Conservation (phyloP, 2,113 vertebrate species). For the Chrysochloris asiatica region DNA sequence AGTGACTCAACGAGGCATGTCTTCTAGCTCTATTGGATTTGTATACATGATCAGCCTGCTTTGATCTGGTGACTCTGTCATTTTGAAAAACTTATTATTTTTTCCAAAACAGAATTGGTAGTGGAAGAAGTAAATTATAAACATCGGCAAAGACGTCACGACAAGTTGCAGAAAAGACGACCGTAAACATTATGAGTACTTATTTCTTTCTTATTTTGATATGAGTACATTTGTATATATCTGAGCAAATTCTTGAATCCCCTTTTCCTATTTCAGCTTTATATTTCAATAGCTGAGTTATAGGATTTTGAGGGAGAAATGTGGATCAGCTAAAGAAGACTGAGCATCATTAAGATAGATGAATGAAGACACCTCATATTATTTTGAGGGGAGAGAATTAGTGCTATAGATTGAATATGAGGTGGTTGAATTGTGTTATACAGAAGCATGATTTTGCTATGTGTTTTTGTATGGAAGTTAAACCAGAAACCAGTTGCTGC, state of each 20-base stretch:
- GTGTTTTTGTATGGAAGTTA: not conserved
- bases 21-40: conserved; percentile 30
- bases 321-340: not conserved
- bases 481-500: not conserved
- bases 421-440: not conserved
- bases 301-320: not conserved
- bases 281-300: not conserved
- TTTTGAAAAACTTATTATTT: conserved; percentile 60
- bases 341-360: not conserved
- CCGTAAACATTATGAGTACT: not conserved
- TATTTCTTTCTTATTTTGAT: not conserved
- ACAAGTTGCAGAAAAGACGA: not conserved
- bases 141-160: not conserved
- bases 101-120: conserved; percentile 63
- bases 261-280: not conserved
- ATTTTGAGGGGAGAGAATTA: not conserved
- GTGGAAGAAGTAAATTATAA: not conserved
- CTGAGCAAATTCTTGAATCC: not conserved
- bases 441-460: not conserved
- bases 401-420: not conserved
- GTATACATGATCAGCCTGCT: conserved; percentile 41
- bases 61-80: conserved; percentile 70
- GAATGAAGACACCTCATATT: not conserved
- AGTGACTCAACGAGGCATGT: conserved; percentile 49
- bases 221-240: not conserved